phyloP scores from a whole-genome alignment of 53 echinoderm and acorn worm species.

The Echinarachnius parma region DNA sequence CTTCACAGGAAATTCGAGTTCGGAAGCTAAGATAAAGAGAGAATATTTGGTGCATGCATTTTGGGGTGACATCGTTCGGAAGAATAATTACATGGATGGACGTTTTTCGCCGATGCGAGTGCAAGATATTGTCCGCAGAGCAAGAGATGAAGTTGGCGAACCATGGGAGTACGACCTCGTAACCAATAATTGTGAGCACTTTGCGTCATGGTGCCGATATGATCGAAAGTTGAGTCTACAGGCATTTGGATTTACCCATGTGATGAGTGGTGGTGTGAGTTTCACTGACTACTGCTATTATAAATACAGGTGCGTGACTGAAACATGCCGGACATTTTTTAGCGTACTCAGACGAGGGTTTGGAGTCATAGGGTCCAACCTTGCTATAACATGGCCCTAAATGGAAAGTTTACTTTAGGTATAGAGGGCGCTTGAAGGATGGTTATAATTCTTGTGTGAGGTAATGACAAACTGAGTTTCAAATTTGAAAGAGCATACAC shows the following conservation, averaged over 20 bases:
- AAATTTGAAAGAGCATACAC: too few relatives aligned
- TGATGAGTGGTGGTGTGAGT: background rate
- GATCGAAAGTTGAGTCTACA: background rate
- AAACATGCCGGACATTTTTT: background rate
- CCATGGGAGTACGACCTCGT: background rate
- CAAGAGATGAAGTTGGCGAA: background rate
- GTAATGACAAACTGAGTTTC: too few relatives aligned
- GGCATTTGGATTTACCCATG: background rate
- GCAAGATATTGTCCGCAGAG: background rate
- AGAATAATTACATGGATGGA: conserved; percentile 8
- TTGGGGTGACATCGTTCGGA: background rate
- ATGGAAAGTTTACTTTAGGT: too few relatives aligned
- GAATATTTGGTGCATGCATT: background rate
- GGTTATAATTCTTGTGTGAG: too few relatives aligned
- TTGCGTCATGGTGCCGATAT: background rate
- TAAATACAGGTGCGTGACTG: background rate
- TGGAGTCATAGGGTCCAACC: too few relatives aligned
- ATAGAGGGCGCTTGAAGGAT: too few relatives aligned
- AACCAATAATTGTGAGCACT: background rate
- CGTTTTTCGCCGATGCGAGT: background rate
- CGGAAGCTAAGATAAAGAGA: background rate
- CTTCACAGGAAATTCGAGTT: background rate
- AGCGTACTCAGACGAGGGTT: background rate
- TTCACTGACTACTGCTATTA: background rate
- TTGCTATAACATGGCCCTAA: too few relatives aligned